phyloP scores from a whole-genome alignment of 1,140 invertebrate genomes.

The Littorina saxatilis region DNA sequence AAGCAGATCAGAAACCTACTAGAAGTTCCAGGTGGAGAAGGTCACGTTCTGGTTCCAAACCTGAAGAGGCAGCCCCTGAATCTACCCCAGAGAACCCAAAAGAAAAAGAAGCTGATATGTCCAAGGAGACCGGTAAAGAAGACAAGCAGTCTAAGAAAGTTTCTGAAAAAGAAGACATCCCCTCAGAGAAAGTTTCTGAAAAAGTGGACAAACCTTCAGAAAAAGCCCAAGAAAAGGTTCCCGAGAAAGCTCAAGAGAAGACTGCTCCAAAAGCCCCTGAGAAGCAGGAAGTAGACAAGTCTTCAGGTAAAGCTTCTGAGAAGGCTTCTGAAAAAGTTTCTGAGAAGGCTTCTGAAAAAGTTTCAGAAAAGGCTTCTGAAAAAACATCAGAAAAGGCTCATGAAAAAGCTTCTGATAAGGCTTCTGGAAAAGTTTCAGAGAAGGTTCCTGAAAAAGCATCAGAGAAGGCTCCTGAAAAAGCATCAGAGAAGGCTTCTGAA shows the following conservation, averaged over 20 bases:
- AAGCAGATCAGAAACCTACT: constrained; percentile 13
- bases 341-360: background rate
- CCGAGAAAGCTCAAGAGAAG: background rate
- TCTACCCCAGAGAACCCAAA: background rate
- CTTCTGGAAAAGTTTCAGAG: no score
- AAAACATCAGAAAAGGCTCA: no score
- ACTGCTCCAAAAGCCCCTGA: no score
- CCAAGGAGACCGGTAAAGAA: background rate
- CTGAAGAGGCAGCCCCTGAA: background rate
- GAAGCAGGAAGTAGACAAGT: no score
- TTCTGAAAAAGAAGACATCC: background rate
- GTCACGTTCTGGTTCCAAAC: constrained; percentile 12
- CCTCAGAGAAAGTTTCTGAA: no score
- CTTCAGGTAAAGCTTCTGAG: background rate
- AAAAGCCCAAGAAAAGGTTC: no score
- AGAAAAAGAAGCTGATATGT: background rate
- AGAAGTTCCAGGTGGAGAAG: constrained; percentile 6
- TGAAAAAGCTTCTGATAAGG: no score
- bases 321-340: background rate
- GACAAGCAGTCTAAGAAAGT: background rate
- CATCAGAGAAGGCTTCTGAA: no score
- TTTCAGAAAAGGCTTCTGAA: background rate
- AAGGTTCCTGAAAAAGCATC: no score
- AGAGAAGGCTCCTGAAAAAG: no score
- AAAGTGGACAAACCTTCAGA: no score